phyloP scores from a whole-genome alignment of 2,113 vertebrate species.

The Emydura subglobosa region DNA sequence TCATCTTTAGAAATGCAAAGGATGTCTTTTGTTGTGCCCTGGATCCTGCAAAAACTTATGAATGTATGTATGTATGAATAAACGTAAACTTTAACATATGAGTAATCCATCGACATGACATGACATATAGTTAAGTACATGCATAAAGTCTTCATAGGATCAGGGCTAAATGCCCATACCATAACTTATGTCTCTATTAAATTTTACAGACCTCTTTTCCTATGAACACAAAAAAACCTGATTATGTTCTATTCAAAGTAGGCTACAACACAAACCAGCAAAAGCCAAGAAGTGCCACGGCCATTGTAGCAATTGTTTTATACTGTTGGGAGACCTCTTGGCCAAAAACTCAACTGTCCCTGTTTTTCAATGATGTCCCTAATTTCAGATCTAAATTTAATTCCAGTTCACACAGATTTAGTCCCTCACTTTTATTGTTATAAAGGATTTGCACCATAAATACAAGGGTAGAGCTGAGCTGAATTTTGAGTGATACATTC shows the following conservation, averaged over 20 bases:
- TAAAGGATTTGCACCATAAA: background rate
- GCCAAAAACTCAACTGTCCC: background rate
- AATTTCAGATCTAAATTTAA: background rate
- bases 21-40: background rate
- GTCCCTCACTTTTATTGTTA: background rate
- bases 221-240: background rate
- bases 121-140: background rate
- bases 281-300: background rate
- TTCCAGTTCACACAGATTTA: background rate
- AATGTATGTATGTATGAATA: background rate
- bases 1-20: background rate
- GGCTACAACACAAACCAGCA: background rate
- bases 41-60: background rate
- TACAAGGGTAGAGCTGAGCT: background rate
- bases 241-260: background rate
- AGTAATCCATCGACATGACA: background rate
- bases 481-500: fast-evolving
- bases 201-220: background rate
- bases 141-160: background rate
- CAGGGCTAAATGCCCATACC: background rate
- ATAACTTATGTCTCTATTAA: background rate
- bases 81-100: background rate
- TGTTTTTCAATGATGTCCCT: background rate
- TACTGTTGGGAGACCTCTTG: background rate
- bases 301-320: background rate